Percentiles rank a stretch among this genome's conserved stretches.
Evolutionary conservation across 30 jellyfish, hydroid and myxozoan genomes (phyloP).

Genomic region (Aurelia sp.): DNA sequence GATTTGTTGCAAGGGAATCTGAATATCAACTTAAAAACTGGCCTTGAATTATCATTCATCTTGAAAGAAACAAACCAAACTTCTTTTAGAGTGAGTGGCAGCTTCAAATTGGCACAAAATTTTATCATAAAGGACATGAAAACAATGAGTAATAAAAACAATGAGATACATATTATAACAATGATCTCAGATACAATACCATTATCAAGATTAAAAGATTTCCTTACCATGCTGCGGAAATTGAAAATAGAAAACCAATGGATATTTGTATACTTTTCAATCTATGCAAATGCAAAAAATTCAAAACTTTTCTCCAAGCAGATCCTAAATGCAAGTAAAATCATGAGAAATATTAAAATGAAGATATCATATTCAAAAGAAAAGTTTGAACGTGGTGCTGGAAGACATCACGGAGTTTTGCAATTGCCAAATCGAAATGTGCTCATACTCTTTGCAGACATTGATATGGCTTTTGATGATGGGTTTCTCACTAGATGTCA

Average conservation of each 20-base stretch:
- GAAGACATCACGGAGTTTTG: constrained; percentile 88
- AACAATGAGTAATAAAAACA: background rate
- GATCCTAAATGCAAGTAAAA: background rate
- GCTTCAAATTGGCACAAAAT: constrained; percentile 1
- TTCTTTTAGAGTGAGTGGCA: constrained; percentile 1
- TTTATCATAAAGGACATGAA: constrained; percentile 13
- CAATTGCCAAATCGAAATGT: constrained; percentile 69
- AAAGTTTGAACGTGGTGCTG: constrained; percentile 83
- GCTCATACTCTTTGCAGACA: constrained; percentile 75
- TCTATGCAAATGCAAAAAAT: constrained; percentile 37
- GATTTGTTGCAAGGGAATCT: constrained; percentile 51
- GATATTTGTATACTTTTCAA: constrained; percentile 27
- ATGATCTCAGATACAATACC: constrained; percentile 60
- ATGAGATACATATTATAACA: constrained; percentile 47
- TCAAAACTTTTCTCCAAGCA: constrained; percentile 1
- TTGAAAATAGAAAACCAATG: constrained; percentile 2
- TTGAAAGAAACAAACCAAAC: background rate
- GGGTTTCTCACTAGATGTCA: constrained; percentile 82
- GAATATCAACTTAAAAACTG: constrained; percentile 9
- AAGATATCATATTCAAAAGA: constrained; percentile 54
- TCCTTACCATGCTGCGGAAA: constrained; percentile 33
- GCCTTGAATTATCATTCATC: constrained; percentile 30
- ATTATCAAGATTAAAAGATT: constrained; percentile 34
- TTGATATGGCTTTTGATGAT: constrained; percentile 72
- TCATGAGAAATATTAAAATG: background rate